Base-by-base conservation (phyloP, 30 jellyfish, hydroid and myxozoan species). In the Hydractinia symbiolongicarpus region DNA sequence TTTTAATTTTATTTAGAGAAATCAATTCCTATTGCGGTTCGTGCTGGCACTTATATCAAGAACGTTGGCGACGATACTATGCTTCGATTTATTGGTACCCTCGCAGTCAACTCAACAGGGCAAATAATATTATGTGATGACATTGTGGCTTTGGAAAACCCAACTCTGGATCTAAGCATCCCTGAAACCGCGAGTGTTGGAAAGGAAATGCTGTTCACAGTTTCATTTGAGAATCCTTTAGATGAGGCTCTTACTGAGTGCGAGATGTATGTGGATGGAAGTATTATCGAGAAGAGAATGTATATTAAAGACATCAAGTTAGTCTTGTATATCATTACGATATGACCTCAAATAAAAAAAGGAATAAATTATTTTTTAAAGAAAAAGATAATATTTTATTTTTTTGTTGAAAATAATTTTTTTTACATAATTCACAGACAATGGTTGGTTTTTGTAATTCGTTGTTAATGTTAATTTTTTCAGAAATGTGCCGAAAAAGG, bases 191-290 rank as follows among this genome's bases (percentile, higher is more conserved):
- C 79, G 60, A 53, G 79, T 0, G 55, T 72, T 44, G 94, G 88
- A 4, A 68, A 79, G 54, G 89, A 74, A 56, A 40, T 54, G 40
- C 73, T 53, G 53, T 7, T 91, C 62, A 74, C 51, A 44, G 80
- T 86, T 66, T 50, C 70, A 8, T 55, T 91, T 53, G 62, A 55
- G 49, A 91, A 91, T 66, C 96, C 96, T 14, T 74, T 91, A 5
- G 82, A 84, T 8, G 70, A 58, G 11, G 78, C 68, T 15, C 73
- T 91, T 82, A 83, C 92, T 5, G 82, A 72, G 3, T 79, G 95
- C 68, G 71, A 72, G 73, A 50, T 86, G 76, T 85, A 79, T 68
- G 53, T 91, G 4, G 98, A 91, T 83, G 98, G 98, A 1, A 82
- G 94, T 4, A 49, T 91, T 61, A 87, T 91, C 89, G 74, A 79